These are phyloP conservation scores for Tholera decimalis DNA, from an alignment of 2,888 invertebrate species.

Conservation along the genomic window DNA sequence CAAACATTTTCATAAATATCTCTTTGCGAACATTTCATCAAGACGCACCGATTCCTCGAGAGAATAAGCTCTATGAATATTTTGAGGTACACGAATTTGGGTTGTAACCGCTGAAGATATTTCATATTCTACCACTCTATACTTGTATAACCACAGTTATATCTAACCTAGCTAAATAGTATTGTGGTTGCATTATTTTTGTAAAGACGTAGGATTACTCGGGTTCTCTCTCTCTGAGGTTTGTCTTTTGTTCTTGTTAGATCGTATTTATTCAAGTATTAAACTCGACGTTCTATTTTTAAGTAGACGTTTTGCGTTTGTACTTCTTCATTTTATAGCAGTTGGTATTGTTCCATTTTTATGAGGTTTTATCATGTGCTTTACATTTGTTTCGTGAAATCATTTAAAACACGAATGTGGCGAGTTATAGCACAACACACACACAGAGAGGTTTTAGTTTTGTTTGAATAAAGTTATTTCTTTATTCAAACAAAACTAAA, in stretches of 20 bases:
- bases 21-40: conserved; percentile 81
- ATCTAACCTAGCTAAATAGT: conserved; percentile 70
- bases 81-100: conserved; percentile 80
- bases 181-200: conserved; percentile 78
- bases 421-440: too few species aligned
- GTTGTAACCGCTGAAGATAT: conserved; percentile 73
- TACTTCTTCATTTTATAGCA: conserved; percentile 40
- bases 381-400: background rate
- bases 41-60: conserved; percentile 75
- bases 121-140: conserved; percentile 66
- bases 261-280: conserved; percentile 76
- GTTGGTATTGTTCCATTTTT: conserved; percentile 19
- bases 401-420: background rate
- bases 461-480: too few species aligned
- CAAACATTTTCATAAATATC: conserved; percentile 77
- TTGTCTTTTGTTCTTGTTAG: conserved; percentile 81
- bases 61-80: conserved; percentile 84
- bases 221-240: conserved; percentile 72
- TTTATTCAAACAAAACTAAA: too few species aligned
- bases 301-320: conserved; percentile 64
- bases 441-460: too few species aligned
- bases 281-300: conserved; percentile 70
- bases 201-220: conserved; percentile 76
- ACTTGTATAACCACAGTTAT: conserved; percentile 58
- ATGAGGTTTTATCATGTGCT: background rate